These are phyloP conservation scores for Potamilus streckersoni DNA, from an alignment of 1,140 invertebrate species.

Conservation along the genomic window DNA sequence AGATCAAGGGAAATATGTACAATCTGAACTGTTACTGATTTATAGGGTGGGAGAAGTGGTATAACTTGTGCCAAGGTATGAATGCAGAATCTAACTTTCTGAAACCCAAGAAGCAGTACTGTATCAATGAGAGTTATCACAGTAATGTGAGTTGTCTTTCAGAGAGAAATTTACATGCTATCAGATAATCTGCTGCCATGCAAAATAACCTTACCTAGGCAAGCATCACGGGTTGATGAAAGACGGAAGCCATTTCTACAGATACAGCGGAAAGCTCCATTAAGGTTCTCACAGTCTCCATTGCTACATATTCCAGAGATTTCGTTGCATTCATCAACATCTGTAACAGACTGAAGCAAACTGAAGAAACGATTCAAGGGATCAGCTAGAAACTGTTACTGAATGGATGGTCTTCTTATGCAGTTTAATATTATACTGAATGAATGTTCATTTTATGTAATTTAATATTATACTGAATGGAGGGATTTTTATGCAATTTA, in stretches of 20 bases:
- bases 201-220: conserved; percentile 74
- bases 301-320: conserved; percentile 82
- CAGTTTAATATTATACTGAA: too few relatives aligned
- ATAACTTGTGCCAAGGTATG: too few relatives aligned
- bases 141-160: too few relatives aligned
- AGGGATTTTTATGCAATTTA: too few relatives aligned
- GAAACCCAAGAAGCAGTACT: conserved; percentile 72
- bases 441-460: too few relatives aligned
- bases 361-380: background rate
- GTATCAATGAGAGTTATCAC: conserved; percentile 72
- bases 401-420: too few relatives aligned
- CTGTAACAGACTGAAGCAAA: conserved; percentile 60
- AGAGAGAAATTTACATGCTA: too few relatives aligned
- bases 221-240: conserved; percentile 77
- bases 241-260: conserved; percentile 85
- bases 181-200: too few relatives aligned
- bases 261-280: conserved; percentile 82
- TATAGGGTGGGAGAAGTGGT: too few relatives aligned
- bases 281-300: conserved; percentile 67
- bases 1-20: too few relatives aligned
- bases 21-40: too few relatives aligned
- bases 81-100: background rate
- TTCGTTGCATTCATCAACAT: conserved; percentile 85
- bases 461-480: too few relatives aligned
- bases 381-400: background rate